A percentile compares a stretch with the other conserved stretches of the same genome.
Evolutionary conservation across 2,797 vertebrate genomes (phyloP).

Genomic region (Chaetophractus vellerosus): DNA sequence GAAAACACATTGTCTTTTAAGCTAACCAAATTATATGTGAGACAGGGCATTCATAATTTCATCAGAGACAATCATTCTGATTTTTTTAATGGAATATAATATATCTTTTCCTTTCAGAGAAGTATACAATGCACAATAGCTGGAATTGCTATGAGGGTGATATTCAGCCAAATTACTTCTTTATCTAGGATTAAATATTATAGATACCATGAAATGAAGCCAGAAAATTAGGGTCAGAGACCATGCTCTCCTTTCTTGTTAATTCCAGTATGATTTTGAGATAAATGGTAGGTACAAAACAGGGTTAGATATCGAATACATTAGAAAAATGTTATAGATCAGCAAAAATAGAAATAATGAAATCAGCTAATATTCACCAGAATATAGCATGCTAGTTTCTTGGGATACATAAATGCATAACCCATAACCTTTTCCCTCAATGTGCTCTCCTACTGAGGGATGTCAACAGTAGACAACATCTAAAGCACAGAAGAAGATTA

Average conservation of each 20-base stretch:
- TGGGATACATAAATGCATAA: background rate
- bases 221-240: slow-evolving; percentile 73
- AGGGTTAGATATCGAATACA: slow-evolving; percentile 38
- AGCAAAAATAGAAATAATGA: slow-evolving; percentile 41
- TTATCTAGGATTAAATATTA: slow-evolving; percentile 73
- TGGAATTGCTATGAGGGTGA: slow-evolving; percentile 41
- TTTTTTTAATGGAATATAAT: slow-evolving; percentile 68
- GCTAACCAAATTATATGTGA: slow-evolving; percentile 65
- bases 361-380: slow-evolving; percentile 46
- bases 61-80: slow-evolving; percentile 65
- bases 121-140: slow-evolving; percentile 12
- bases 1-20: slow-evolving; percentile 74
- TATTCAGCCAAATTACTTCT: slow-evolving; percentile 77
- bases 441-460: background rate
- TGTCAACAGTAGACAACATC: background rate
- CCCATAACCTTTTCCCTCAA: background rate
- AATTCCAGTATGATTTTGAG: slow-evolving; percentile 56
- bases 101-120: slow-evolving; percentile 67
- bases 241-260: slow-evolving; percentile 62
- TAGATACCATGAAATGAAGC: slow-evolving; percentile 61
- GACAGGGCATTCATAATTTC: slow-evolving; percentile 55
- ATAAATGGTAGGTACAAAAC: slow-evolving; percentile 59
- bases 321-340: slow-evolving; percentile 28
- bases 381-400: background rate
- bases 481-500: background rate